Conservation (phyloP, 2,113 vertebrate species). For the Phaethon lepturus region DNA sequence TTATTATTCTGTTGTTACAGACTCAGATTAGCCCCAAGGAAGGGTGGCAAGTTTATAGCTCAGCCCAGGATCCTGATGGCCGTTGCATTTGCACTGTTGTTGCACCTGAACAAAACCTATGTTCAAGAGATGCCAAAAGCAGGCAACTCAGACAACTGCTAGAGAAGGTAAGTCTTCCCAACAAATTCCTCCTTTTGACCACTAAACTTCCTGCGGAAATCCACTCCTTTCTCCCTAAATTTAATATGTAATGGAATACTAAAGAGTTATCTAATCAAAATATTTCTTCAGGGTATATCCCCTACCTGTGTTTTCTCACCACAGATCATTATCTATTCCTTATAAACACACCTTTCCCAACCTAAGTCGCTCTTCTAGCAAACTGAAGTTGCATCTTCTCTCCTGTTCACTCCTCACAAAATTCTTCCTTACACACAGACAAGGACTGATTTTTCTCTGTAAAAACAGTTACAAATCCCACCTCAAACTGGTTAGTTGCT, state of each 20-base stretch:
- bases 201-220: background rate
- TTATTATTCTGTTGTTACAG: conserved; percentile 72
- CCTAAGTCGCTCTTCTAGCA: background rate
- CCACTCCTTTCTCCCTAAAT: background rate
- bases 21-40: conserved; percentile 94
- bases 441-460: background rate
- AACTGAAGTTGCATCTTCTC: background rate
- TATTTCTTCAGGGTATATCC: background rate
- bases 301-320: background rate
- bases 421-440: background rate
- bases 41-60: conserved; percentile 99
- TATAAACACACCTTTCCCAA: background rate
- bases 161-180: conserved; percentile 87
- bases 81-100: conserved; percentile 98
- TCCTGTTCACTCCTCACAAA: background rate
- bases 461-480: background rate
- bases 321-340: background rate
- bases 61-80: conserved; percentile 95
- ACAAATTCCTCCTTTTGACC: background rate
- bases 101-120: conserved; percentile 95
- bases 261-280: background rate
- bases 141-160: conserved; percentile 94
- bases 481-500: background rate
- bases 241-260: background rate
- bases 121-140: conserved; percentile 96